Conservation (phyloP, 2,797 vertebrate genomes). For the Crocidura indochinensis region DNA sequence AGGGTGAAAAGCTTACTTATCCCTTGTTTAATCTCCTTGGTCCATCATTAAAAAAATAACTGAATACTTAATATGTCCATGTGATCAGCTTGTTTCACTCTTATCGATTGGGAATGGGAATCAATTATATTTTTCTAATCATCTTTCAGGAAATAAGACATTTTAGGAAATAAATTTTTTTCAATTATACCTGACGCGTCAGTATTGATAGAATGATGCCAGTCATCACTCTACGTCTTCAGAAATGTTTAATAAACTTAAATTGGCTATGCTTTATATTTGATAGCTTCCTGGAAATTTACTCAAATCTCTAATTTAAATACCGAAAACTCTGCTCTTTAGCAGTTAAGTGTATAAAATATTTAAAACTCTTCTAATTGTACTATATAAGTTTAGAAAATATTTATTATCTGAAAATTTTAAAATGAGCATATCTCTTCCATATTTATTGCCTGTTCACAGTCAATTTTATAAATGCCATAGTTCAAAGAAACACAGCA, state of each 20-base stretch:
- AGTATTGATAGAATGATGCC: neutral
- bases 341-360: neutral
- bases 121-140: neutral
- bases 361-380: neutral
- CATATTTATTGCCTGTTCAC: neutral
- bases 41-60: conserved; percentile 26
- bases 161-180: neutral
- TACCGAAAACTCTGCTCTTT: neutral
- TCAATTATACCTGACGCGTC: neutral
- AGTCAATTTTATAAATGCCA: neutral
- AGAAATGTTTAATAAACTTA: neutral
- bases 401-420: conserved; percentile 21
- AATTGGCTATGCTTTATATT: neutral
- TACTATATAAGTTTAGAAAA: neutral
- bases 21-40: no score
- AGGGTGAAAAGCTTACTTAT: no score
- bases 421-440: neutral
- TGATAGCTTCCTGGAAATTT: neutral
- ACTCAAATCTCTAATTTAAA: conserved; percentile 2
- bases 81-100: neutral
- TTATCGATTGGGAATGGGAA: neutral
- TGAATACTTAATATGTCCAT: neutral
- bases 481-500: neutral
- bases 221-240: neutral
- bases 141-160: neutral